Percentiles rank a stretch among this genome's conserved stretches.
Evolutionary conservation across 2,113 vertebrate species (phyloP).

Genomic region (Pterocles burchelli): DNA sequence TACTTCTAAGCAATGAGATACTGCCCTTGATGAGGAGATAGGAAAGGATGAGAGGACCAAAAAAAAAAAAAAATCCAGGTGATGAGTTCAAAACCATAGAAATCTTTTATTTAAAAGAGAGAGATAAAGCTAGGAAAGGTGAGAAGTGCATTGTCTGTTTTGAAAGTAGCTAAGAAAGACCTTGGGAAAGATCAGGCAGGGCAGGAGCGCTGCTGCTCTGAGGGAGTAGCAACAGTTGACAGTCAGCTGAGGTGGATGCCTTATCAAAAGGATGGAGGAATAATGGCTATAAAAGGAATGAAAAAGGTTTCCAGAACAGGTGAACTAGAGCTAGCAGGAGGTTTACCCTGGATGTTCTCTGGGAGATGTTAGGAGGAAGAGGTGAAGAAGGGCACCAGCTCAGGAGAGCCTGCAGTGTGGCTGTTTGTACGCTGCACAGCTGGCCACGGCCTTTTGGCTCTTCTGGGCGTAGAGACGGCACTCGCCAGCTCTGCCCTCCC

Average conservation of each 20-base stretch:
- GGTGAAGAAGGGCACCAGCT: background rate
- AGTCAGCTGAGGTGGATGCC: background rate
- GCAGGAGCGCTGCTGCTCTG: background rate
- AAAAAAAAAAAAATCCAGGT: background rate
- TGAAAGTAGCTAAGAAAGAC: slow-evolving; percentile 7
- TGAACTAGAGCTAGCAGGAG: background rate
- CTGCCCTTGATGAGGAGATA: background rate
- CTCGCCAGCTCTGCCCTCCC: background rate
- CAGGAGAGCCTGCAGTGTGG: fast-evolving
- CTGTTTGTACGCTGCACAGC: background rate
- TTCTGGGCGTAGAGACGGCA: fast-evolving
- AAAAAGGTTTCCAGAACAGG: background rate
- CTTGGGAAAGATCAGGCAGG: slow-evolving; percentile 13
- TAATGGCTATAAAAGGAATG: background rate
- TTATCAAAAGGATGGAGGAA: background rate
- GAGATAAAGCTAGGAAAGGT: background rate
- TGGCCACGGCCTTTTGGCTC: background rate
- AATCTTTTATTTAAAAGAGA: background rate
- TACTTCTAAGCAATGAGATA: background rate
- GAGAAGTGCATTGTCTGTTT: slow-evolving; percentile 1
- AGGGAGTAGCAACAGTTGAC: background rate
- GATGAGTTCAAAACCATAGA: background rate
- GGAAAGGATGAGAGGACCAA: background rate
- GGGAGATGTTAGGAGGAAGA: background rate
- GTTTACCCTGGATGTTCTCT: background rate